Evolutionary conservation across 2,113 vertebrate species (phyloP), one percentile per base, ranked within the genome.

Genomic region (Oryctolagus cuniculus): DNA sequence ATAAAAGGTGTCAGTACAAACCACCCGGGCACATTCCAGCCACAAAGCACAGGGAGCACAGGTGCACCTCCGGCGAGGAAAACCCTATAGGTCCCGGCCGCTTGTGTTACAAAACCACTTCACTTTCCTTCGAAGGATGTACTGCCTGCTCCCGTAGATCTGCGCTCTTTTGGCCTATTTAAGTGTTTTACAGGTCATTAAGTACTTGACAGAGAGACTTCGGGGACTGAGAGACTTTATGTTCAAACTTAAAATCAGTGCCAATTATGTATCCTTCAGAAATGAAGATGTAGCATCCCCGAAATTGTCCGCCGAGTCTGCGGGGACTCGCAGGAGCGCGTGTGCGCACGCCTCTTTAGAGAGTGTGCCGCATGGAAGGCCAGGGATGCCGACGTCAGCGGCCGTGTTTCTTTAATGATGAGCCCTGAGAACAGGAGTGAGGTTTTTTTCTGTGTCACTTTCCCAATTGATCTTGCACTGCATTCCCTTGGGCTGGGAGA

Each of bases 181-280:
- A 91, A 96, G 67, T 93, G 74, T 75, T 96, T 95, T 96, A 87
- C 75, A 93, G 89, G 91, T 95, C 91, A 93, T 95, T 96, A 96
- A 91, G 64, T 96, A 87, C 87, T 94, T 96, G 96, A 94, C 83
- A 75, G 83, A 83, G 78, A 85, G 85, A n/a, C 91, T 94, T 90
- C 79, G 58, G 95, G 93, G 94, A 94, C 83, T 34, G 83, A 44
- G 66, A 95, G 91, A 89, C 95, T 92, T 91, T 72, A 89, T 82
- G 64, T 86, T 94, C 73, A 27, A 44, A 72, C 31, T 81, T 89
- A 91, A 87, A 92, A 70, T 89, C 58, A 15, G 63, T 85, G 51
- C 87, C 95, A 95, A 91, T 97, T 96, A 90, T 3, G 5, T 61
- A 94, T 80, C 74, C 83, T 92, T 93, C 61, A 66, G 86, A 91